Evolutionary conservation across 2,888 invertebrate species (phyloP).

Genomic region (Drosophila prolongata): DNA sequence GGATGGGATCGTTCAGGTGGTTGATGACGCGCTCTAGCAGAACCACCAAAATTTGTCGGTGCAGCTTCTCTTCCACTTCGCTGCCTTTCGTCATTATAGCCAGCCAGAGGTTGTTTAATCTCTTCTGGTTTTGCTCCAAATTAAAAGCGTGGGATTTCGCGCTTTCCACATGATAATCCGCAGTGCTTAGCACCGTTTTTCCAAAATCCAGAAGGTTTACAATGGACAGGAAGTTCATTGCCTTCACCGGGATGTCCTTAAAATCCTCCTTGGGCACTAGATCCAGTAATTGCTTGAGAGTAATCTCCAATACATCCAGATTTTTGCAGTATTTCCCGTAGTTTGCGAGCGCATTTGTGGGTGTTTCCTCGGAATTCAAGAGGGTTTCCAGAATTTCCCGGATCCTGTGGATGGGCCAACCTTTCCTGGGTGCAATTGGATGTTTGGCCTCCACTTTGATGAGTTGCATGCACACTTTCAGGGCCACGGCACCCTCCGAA

Average conservation of each 20-base stretch:
- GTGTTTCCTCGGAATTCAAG: constrained; percentile 87
- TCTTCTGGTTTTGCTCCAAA: constrained; percentile 86
- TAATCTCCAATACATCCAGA: constrained; percentile 90
- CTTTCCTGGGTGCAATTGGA: constrained; percentile 84
- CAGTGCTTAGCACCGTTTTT: constrained; percentile 64
- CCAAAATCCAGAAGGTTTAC: constrained; percentile 86
- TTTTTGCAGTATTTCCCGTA: constrained; percentile 91
- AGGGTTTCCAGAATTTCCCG: constrained; percentile 88
- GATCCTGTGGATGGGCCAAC: constrained; percentile 87
- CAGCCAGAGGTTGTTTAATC: constrained; percentile 91
- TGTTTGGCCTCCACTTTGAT: constrained; percentile 89
- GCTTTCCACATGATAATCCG: constrained; percentile 77
- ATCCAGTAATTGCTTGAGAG: constrained; percentile 87
- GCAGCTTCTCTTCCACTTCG: constrained; percentile 88
- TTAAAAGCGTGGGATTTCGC: constrained; percentile 50
- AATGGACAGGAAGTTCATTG: constrained; percentile 87
- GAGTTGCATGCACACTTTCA: constrained; percentile 90
- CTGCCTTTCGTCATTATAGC: constrained; percentile 85
- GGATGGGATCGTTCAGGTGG: constrained; percentile 91
- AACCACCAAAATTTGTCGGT: constrained; percentile 91
- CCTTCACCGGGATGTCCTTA: constrained; percentile 86
- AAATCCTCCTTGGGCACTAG: constrained; percentile 86
- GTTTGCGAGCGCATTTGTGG: constrained; percentile 87
- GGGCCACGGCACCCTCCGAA: constrained; percentile 86
- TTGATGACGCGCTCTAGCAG: constrained; percentile 93